Evolutionary conservation across 2,113 vertebrate species (phyloP).

Genomic region (Galemys pyrenaicus): DNA sequence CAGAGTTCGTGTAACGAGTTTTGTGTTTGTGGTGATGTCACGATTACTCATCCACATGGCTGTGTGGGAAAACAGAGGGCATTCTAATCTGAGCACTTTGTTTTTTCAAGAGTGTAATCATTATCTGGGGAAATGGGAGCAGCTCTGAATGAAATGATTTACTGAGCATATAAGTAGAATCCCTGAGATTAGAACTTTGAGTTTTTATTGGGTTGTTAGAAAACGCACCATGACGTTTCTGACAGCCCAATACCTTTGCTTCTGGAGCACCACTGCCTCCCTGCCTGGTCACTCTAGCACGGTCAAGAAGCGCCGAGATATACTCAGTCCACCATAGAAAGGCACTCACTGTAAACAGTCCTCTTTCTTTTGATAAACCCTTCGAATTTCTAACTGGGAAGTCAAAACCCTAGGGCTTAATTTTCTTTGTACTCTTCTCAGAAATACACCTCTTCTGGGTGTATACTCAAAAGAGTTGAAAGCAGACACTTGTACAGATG

Average conservation of each 20-base stretch:
- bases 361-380: neutral
- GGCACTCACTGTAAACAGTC: neutral
- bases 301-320: neutral
- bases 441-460: neutral
- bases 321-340: neutral
- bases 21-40: slow-evolving; percentile 28
- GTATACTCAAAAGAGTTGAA: neutral
- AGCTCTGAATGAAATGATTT: neutral
- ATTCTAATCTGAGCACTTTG: slow-evolving; percentile 49
- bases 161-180: neutral
- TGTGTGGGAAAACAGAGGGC: slow-evolving; percentile 54
- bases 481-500: neutral
- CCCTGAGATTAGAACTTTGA: slow-evolving; percentile 12
- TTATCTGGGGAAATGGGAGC: neutral
- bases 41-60: slow-evolving; percentile 8
- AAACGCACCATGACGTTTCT: too few relatives aligned
- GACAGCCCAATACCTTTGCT: neutral
- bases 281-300: neutral
- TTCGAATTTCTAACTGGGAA: neutral
- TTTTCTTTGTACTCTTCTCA: neutral
- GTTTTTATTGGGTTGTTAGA: neutral
- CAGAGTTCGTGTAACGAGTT: neutral
- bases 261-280: neutral
- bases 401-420: neutral
- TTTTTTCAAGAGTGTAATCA: slow-evolving; percentile 48